Evolutionary conservation across 2,113 vertebrate species (phyloP).

Genomic region (Carassius gibelio): DNA sequence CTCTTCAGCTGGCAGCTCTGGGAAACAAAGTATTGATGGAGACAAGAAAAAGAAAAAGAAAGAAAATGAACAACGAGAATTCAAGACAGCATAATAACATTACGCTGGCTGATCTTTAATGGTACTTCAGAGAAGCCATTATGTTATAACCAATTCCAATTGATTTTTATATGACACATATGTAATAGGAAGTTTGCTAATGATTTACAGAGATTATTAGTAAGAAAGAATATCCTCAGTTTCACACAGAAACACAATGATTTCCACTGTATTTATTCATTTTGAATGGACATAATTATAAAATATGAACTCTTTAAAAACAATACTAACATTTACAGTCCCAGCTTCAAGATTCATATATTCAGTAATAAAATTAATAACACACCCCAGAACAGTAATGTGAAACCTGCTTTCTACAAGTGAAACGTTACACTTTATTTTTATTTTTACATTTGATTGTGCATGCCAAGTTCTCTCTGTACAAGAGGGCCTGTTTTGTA

Average conservation of each 20-base stretch:
- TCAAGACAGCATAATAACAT: not conserved
- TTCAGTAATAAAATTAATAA: too few species aligned
- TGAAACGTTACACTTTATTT: too few species aligned
- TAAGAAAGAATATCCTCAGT: not conserved
- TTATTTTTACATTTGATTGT: not conserved
- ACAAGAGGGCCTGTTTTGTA: not conserved
- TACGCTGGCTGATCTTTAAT: not conserved
- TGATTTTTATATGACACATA: not conserved
- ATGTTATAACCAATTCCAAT: not conserved
- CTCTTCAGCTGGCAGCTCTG: slow-evolving; percentile 80
- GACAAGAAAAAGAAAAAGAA: not conserved
- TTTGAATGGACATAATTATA: not conserved
- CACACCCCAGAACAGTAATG: too few species aligned
- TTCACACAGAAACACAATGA: not conserved
- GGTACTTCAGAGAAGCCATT: not conserved
- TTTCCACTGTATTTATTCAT: not conserved
- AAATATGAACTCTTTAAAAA: not conserved
- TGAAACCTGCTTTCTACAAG: too few species aligned
- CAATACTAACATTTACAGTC: not conserved
- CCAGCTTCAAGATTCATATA: not conserved
- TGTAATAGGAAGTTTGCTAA: not conserved
- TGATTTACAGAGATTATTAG: not conserved
- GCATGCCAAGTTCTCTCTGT: not conserved
- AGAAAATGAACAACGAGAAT: not conserved
- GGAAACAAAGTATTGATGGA: slow-evolving; percentile 43